phyloP scores from a whole-genome alignment of 2,797 vertebrate genomes.

The Ispidina lecontei region DNA sequence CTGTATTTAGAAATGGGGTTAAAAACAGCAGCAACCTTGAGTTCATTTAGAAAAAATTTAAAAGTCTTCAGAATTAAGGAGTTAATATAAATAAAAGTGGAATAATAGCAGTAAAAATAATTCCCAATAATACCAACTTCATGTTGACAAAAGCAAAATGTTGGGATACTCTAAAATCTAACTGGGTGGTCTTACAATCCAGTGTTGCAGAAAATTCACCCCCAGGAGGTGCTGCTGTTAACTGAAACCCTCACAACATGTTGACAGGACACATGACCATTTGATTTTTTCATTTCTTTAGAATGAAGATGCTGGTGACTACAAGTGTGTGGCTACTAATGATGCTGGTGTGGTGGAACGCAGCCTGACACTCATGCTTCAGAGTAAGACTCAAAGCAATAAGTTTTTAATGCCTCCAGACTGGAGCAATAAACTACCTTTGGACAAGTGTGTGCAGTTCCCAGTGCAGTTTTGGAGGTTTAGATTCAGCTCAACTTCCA shows the following conservation, averaged over 20 bases:
- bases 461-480: background rate
- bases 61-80: background rate
- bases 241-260: background rate
- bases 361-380: constrained; percentile 87
- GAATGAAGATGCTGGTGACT: constrained; percentile 94
- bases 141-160: background rate
- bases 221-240: background rate
- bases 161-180: background rate
- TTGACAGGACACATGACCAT: background rate
- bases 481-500: background rate
- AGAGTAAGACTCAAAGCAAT: constrained; percentile 84
- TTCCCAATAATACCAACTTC: background rate
- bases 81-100: background rate
- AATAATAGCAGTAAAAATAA: background rate
- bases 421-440: background rate
- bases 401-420: background rate
- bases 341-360: constrained; percentile 91
- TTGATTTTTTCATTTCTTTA: constrained; percentile 50
- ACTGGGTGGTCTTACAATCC: background rate
- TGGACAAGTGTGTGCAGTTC: background rate
- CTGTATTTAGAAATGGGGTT: background rate
- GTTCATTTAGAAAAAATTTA: background rate
- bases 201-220: background rate
- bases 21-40: background rate
- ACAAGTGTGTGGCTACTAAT: constrained; percentile 92